A percentile compares a stretch with the other conserved stretches of the same genome.
Conservation (phyloP, 37 sponge, comb jelly and placozoan species). For the Tethya wilhelma region DNA sequence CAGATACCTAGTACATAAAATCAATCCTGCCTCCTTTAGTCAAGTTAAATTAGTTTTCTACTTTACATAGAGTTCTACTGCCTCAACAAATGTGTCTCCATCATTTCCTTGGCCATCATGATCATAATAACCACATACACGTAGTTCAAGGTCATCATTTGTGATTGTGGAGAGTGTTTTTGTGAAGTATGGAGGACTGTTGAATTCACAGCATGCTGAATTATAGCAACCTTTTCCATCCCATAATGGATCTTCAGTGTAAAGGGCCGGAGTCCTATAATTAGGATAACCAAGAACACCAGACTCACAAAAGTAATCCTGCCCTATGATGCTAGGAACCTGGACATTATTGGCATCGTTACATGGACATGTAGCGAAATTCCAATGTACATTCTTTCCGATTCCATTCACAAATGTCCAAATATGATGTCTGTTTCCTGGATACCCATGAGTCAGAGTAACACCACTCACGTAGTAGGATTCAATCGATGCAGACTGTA, state of each 20-base stretch:
- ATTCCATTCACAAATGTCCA: not conserved
- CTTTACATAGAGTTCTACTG: not conserved
- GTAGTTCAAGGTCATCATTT: not conserved
- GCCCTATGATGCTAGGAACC: not conserved
- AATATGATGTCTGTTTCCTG: not conserved
- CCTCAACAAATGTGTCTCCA: not conserved
- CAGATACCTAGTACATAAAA: no score
- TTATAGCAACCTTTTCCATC: not conserved
- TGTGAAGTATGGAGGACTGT: not conserved
- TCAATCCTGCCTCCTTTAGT: no score
- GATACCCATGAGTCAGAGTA: not conserved
- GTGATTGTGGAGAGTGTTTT: not conserved
- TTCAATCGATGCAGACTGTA: not conserved
- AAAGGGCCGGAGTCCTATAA: not conserved
- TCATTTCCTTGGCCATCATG: not conserved
- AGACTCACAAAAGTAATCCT: not conserved
- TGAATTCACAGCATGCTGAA: not conserved
- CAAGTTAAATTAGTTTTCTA: no score
- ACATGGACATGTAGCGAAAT: not conserved
- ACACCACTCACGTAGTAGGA: not conserved
- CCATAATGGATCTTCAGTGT: not conserved
- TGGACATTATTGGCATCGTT: not conserved
- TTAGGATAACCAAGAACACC: not conserved
- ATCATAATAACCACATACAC: not conserved
- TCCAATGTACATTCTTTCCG: not conserved